Conservation (phyloP, 2,888 invertebrate genomes). For the Ariolimax columbianus region DNA sequence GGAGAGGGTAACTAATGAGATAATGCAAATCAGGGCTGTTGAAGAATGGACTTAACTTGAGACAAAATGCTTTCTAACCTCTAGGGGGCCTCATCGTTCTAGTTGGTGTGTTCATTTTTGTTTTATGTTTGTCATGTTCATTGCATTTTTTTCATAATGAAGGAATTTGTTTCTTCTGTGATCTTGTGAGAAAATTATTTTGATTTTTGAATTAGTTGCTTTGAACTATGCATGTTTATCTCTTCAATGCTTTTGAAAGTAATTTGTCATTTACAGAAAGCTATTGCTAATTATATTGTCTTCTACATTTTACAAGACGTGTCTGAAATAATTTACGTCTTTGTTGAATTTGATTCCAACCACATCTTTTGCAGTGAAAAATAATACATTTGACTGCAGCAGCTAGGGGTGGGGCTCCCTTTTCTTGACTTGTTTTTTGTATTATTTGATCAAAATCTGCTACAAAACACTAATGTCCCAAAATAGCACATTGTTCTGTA, state of each 20-base stretch:
- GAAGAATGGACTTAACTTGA: slow-evolving; percentile 27
- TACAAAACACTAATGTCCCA: too few species aligned
- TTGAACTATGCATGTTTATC: slow-evolving; percentile 1
- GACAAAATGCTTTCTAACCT: slow-evolving; percentile 47
- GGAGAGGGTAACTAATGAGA: too few species aligned
- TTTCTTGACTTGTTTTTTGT: too few species aligned
- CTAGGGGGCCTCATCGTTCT: slow-evolving; percentile 51
- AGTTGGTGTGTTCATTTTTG: slow-evolving; percentile 48
- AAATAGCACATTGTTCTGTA: too few species aligned
- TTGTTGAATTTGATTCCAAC: too few species aligned
- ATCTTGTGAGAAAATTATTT: not conserved
- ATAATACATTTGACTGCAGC: too few species aligned
- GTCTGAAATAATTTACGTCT: too few species aligned
- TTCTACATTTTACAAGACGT: too few species aligned
- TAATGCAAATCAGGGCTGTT: not conserved
- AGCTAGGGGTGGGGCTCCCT: too few species aligned
- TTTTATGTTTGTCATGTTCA: slow-evolving; percentile 34
- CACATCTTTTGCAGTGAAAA: too few species aligned
- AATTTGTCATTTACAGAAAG: not conserved
- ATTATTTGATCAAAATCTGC: too few species aligned
- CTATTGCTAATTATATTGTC: too few species aligned
- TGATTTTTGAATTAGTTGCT: not conserved
- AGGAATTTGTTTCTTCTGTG: not conserved
- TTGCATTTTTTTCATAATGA: slow-evolving; percentile 21
- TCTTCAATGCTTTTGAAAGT: not conserved